A percentile compares a stretch with the other conserved stretches of the same genome.
phyloP scores from a whole-genome alignment of 2,888 invertebrate genomes.

The Brachypterus glaber region DNA sequence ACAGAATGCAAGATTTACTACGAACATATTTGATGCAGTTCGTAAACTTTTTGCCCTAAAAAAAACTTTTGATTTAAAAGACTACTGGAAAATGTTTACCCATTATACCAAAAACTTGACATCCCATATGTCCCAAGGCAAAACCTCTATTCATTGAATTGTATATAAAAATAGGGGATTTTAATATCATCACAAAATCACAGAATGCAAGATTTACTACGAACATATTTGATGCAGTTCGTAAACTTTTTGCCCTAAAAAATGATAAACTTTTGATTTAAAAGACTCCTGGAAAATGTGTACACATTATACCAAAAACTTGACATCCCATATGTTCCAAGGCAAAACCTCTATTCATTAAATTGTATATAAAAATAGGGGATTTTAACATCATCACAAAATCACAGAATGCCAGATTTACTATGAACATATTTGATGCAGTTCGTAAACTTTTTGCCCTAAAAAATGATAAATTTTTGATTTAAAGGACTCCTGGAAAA shows the following conservation, averaged over 20 bases:
- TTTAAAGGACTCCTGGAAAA: too few species aligned
- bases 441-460: conserved; percentile 65
- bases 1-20: conserved; percentile 70
- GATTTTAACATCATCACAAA: conserved; percentile 82
- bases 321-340: conserved; percentile 66
- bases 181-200: conserved; percentile 81
- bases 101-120: conserved; percentile 65
- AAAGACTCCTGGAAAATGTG: too few species aligned
- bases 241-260: conserved; percentile 57
- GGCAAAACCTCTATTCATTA: conserved; percentile 68
- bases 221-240: conserved; percentile 75
- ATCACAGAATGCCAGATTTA: conserved; percentile 74
- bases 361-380: conserved; percentile 78
- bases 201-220: conserved; percentile 74
- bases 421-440: conserved; percentile 75
- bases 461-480: too few species aligned
- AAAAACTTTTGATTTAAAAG: conserved; percentile 17
- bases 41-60: conserved; percentile 59
- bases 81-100: too few species aligned
- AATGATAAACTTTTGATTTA: too few species aligned
- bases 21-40: conserved; percentile 76
- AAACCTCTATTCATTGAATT: conserved; percentile 73
- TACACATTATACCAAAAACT: conserved; percentile 65
- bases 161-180: conserved; percentile 76
- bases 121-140: conserved; percentile 62